Base-by-base conservation (phyloP, 2,113 vertebrate species). In the Thymallus thymallus region DNA sequence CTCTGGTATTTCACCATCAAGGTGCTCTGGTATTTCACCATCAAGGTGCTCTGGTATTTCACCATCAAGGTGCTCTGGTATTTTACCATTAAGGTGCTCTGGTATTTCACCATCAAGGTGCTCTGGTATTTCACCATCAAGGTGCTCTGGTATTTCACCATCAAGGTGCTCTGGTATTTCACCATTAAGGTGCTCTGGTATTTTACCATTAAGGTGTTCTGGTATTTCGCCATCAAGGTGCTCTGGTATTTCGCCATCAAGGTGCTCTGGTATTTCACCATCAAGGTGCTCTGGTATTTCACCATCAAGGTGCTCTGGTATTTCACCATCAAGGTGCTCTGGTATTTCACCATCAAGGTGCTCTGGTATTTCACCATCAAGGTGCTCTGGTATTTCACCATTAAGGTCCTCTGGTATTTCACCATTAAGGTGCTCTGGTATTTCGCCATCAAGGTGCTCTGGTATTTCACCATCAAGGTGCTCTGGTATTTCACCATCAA, bases 1-100 rank as follows among this genome's bases (percentile, higher is more conserved):
- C 6, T 69, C 41, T 51, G 5, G 24, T 41, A 68, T 46, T 48
- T 26, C 22, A 24, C 22, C 23, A 51, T n/a, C n/a, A n/a, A 51
- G 68, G 46, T 69, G 41, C 6, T 69, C 41, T 51, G 5, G 24
- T 41, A 68, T 46, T 48, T n/a, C n/a, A n/a, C n/a, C n/a, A n/a
- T n/a, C n/a, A n/a, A 51, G 68, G 46, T 69, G 41, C 6, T 69
- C 41, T 51, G 5, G 24, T 41, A 68, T 46, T 48, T n/a, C n/a
- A n/a, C n/a, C n/a, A n/a, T n/a, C n/a, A n/a, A 51, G 68, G 46
- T 69, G 41, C 6, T 69, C 41, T 51, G 5, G 24, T 41, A 68
- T 46, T 48, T n/a, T n/a, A n/a, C n/a, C n/a, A n/a, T n/a, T n/a
- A n/a, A 51, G 68, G 46, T 69, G 41, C 6, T 69, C 41, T 51